Base-by-base conservation (phyloP, 1,140 invertebrate species). In the Diuraphis noxia region DNA sequence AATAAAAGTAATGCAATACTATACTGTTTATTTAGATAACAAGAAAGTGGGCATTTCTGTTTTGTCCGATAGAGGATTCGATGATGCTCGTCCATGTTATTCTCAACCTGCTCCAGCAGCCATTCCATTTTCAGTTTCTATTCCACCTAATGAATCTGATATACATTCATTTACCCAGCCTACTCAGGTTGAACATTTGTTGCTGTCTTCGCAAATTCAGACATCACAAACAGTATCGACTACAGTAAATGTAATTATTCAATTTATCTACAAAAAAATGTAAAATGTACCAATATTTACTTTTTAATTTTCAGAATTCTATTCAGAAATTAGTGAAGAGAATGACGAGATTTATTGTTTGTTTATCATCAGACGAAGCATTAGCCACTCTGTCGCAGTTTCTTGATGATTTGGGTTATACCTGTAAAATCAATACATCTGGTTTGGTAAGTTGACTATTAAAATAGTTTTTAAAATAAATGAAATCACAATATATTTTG, bases 291-390 rank as follows among this genome's bases (percentile, higher is more conserved):
- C 1, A n/a, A n/a, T n/a, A 30, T n/a, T 72, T 72, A 72, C n/a
- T 3, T 72, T 1, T n/a, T 72, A 72, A n/a, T 92, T 93, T 93
- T 52, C 93, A 95, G 95, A 96, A 95, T 92, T 95, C 96, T 84
- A 95, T 97, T 93, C 96, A 98, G 94, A 96, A 96, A 93, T 94
- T 99, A 92, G 97, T 98, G 46, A 96, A 96, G 85, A 95, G 98
- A 92, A 97, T 99, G 97, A 99, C 98, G 34, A 95, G 98, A 92
- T 98, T 99, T 94, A 98, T 97, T 94, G 97, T 98, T 2, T 95
- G 94, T 52, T 96, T 95, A 1, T 94, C 94, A 87, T 94, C 95
- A 89, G 96, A 96, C 81, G 94, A 95, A 46, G 96, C 96, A 8
- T 93, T 96, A 3, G 94, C 95, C 92, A 94, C 95, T 86, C 94